Percentiles rank a stretch among this genome's conserved stretches.
These are phyloP conservation scores for Dipus sagitta DNA, from an alignment of 2,797 vertebrate species.

Conservation along the genomic window DNA sequence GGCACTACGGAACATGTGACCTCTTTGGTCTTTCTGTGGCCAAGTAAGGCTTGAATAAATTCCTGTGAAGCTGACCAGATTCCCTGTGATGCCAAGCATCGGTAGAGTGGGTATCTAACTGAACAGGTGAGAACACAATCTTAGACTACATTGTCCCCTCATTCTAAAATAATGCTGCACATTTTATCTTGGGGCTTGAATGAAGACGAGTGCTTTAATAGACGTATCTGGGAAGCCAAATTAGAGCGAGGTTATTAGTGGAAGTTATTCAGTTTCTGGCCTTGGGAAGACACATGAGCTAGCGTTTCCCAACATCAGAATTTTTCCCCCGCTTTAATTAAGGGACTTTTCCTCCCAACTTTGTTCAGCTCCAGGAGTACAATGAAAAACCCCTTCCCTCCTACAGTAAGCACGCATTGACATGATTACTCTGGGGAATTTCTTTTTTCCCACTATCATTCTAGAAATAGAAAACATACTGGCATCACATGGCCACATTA, in stretches of 20 bases:
- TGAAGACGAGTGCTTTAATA: not conserved
- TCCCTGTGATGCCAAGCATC: not conserved
- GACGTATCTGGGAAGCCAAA: slow-evolving; percentile 30
- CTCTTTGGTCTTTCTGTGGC: not conserved
- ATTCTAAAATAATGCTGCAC: not conserved
- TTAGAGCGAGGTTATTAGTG: slow-evolving; percentile 47
- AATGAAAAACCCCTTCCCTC: slow-evolving; percentile 64
- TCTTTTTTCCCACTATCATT: slow-evolving; percentile 70
- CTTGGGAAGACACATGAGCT: not conserved
- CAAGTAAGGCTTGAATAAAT: not conserved
- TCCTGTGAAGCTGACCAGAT: not conserved
- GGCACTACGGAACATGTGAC: not conserved
- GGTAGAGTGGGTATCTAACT: not conserved
- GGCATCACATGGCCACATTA: slow-evolving; percentile 42
- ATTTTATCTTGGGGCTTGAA: slow-evolving; percentile 11
- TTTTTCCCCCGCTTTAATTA: slow-evolving; percentile 15
- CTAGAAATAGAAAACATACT: slow-evolving; percentile 74
- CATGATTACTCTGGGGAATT: slow-evolving; percentile 50
- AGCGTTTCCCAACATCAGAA: slow-evolving; percentile 25
- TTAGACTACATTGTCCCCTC: slow-evolving; percentile 28
- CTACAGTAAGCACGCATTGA: slow-evolving; percentile 33
- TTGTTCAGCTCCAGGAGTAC: slow-evolving; percentile 62
- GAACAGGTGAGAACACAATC: not conserved
- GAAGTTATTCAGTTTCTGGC: slow-evolving; percentile 20
- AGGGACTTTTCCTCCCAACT: not conserved